phyloP scores from a whole-genome alignment of 2,888 invertebrate genomes.

The Nomada goodeniana region DNA sequence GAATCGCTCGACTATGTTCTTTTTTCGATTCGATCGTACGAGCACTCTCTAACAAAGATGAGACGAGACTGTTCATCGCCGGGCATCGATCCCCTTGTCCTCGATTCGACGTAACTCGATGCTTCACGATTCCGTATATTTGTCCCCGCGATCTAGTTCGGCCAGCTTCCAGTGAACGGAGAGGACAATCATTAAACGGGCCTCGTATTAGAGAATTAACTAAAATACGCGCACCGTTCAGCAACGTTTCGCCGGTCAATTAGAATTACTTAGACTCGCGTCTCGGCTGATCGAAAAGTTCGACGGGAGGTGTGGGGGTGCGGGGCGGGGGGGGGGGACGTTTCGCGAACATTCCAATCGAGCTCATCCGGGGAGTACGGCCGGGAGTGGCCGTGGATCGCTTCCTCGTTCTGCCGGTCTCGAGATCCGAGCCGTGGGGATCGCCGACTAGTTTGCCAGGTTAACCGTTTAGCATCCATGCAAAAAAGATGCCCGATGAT shows the following conservation, averaged over 20 bases:
- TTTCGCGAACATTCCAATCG: conserved; percentile 28
- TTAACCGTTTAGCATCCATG: conserved; percentile 47
- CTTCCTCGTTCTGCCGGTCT: conserved; percentile 46
- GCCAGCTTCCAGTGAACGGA: neutral
- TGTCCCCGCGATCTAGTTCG: neutral
- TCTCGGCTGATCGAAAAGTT: neutral
- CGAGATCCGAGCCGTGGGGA: neutral
- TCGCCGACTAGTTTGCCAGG: conserved; percentile 22
- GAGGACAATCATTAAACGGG: too few species aligned
- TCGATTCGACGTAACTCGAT: conserved; percentile 16
- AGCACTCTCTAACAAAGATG: conserved; percentile 45
- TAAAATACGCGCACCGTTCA: too few species aligned
- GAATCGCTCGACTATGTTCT: conserved; percentile 58
- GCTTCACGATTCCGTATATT: conserved; percentile 4
- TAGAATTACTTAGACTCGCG: neutral
- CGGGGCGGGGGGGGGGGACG: neutral
- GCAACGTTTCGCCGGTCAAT: neutral
- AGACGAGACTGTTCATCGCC: conserved; percentile 25
- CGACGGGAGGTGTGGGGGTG: neutral
- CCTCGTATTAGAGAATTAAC: too few species aligned
- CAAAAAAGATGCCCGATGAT: conserved; percentile 59
- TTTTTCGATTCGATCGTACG: conserved; percentile 28
- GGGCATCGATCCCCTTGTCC: conserved; percentile 10
- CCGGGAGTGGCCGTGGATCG: conserved; percentile 12
- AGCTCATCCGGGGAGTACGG: neutral